These are phyloP conservation scores for Bombus terrestris DNA, from an alignment of 1,140 invertebrate species.

Conservation along the genomic window DNA sequence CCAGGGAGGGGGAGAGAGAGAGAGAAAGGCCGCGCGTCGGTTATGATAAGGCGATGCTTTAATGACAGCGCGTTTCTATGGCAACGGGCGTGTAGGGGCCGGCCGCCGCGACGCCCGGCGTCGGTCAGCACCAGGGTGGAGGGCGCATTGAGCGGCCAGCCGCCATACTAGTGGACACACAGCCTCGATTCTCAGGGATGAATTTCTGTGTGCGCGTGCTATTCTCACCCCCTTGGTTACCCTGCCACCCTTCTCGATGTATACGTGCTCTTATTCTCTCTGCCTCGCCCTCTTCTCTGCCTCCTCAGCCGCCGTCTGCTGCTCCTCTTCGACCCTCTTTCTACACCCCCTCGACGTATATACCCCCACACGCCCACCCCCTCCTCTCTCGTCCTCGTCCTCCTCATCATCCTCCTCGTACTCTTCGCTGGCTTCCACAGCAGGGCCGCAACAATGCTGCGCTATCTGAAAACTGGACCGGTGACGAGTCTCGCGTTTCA, in stretches of 20 bases:
- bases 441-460: slow-evolving; percentile 68
- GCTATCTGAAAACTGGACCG: slow-evolving; percentile 62
- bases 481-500: slow-evolving; percentile 35
- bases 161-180: slow-evolving; percentile 82
- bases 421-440: background rate
- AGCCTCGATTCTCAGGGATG: slow-evolving; percentile 75
- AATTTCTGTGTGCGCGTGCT: slow-evolving; percentile 75
- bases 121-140: slow-evolving; percentile 77
- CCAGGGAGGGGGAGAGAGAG: slow-evolving; percentile 67
- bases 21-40: slow-evolving; percentile 79
- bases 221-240: slow-evolving; percentile 62
- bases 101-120: slow-evolving; percentile 81
- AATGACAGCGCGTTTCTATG: slow-evolving; percentile 82
- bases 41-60: slow-evolving; percentile 84
- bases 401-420: background rate
- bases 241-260: slow-evolving; percentile 63
- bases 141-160: slow-evolving; percentile 73
- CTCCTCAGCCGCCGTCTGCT: slow-evolving; percentile 50
- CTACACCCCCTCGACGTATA: slow-evolving; percentile 19
- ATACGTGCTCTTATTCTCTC: slow-evolving; percentile 62
- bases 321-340: slow-evolving; percentile 63
- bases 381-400: background rate
- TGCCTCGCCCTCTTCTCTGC: slow-evolving; percentile 61
- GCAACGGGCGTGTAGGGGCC: slow-evolving; percentile 79
- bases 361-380: background rate